Conservation (phyloP, 2,797 vertebrate genomes). For the Mycteria americana region DNA sequence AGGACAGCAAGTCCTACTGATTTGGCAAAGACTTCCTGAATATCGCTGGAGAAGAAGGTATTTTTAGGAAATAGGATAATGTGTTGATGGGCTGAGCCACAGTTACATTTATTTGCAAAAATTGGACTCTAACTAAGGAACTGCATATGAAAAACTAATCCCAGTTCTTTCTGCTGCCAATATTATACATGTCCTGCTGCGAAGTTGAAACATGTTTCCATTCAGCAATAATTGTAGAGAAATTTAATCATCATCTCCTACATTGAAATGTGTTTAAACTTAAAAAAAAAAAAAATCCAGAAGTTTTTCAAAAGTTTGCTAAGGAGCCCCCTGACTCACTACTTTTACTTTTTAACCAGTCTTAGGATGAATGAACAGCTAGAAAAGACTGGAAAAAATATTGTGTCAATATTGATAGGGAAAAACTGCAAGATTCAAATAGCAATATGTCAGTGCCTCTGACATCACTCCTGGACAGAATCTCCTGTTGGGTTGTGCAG, state of each 20-base stretch:
- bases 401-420: not conserved
- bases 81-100: not conserved
- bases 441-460: not conserved
- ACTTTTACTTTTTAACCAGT: not conserved
- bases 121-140: not conserved
- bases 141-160: not conserved
- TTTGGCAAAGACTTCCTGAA: not conserved
- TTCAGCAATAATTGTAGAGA: not conserved
- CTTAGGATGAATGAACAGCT: not conserved
- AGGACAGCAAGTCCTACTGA: not conserved
- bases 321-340: not conserved
- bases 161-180: not conserved
- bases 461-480: not conserved
- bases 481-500: not conserved
- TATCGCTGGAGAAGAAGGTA: not conserved
- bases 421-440: not conserved
- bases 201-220: not conserved
- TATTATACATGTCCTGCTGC: not conserved
- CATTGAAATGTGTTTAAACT: rapidly evolving
- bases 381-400: not conserved
- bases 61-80: not conserved
- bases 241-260: not conserved
- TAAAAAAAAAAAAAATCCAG: too few species aligned
- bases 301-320: not conserved
- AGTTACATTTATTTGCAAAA: not conserved